Percentiles rank a stretch among this genome's conserved stretches.
These are phyloP conservation scores for Peromyscus polionotus DNA, from an alignment of 2,113 vertebrate genomes.

Conservation along the genomic window DNA sequence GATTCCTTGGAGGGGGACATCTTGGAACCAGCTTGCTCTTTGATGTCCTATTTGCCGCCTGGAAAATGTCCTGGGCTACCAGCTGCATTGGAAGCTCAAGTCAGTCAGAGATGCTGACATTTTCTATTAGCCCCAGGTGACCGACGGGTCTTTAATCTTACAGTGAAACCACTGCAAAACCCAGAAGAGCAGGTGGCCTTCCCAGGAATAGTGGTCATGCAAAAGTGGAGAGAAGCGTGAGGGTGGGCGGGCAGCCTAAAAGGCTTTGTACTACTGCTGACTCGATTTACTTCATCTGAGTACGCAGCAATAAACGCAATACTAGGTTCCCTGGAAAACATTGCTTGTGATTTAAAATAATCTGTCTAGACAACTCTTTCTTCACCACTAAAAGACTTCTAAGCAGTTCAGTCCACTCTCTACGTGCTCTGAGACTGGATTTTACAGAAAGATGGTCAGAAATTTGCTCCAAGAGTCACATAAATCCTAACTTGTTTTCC, in stretches of 20 bases:
- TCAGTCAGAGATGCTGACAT: background rate
- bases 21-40: background rate
- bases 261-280: background rate
- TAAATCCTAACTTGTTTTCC: background rate
- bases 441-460: background rate
- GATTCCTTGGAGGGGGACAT: background rate
- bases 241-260: background rate
- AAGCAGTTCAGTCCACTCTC: conserved; percentile 33
- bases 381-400: background rate
- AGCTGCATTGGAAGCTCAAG: background rate
- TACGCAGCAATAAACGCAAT: background rate
- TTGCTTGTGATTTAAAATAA: conserved; percentile 5
- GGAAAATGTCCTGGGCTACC: background rate
- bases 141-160: conserved; percentile 30
- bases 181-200: conserved; percentile 17
- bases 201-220: background rate
- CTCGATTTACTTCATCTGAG: background rate
- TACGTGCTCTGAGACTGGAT: background rate
- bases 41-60: background rate
- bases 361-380: background rate
- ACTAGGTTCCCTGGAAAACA: conserved; percentile 16
- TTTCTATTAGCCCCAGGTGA: background rate
- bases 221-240: background rate
- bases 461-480: background rate
- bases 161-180: background rate